Conservation (phyloP, 2,888 invertebrate species). For the Octonoba sinensis region DNA sequence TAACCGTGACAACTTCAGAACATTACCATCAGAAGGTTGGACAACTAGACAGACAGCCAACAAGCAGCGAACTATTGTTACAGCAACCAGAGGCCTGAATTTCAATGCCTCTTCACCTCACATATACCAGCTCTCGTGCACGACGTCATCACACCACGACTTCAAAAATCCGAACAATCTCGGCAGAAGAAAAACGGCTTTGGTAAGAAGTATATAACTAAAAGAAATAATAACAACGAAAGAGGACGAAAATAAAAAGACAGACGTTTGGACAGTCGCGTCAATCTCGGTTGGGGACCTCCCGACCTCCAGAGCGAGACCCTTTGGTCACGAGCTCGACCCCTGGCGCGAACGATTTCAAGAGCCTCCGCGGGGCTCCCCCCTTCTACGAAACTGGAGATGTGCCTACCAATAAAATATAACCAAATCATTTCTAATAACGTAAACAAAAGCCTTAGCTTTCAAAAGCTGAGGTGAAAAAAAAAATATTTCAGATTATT, state of each 20-base stretch:
- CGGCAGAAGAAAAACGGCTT: not conserved
- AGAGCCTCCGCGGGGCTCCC: constrained; percentile 44
- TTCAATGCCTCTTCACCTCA: constrained; percentile 22
- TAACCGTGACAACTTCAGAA: constrained; percentile 20
- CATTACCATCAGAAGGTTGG: not conserved
- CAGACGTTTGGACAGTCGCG: constrained; percentile 60
- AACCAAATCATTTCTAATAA: constrained; percentile 52
- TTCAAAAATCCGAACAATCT: constrained; percentile 3
- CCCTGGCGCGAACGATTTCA: constrained; percentile 49
- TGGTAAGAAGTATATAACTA: no score
- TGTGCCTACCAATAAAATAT: constrained; percentile 26
- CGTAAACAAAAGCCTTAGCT: constrained; percentile 44
- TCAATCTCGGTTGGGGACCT: constrained; percentile 33
- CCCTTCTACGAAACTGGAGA: constrained; percentile 22
- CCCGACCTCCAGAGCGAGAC: constrained; percentile 17
- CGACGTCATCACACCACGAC: constrained; percentile 1
- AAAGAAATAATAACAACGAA: not conserved
- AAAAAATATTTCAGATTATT: constrained; percentile 20
- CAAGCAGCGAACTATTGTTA: constrained; percentile 38
- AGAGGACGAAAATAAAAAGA: constrained; percentile 6
- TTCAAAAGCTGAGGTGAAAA: not conserved
- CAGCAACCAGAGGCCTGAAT: constrained; percentile 30
- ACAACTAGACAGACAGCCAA: constrained; percentile 16
- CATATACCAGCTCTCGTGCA: not conserved
- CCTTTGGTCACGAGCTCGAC: constrained; percentile 58